Percentiles rank a stretch among this genome's conserved stretches.
These are phyloP conservation scores for Sarotherodon lohbergeri DNA, from an alignment of 2,113 vertebrate species.

Conservation along the genomic window DNA sequence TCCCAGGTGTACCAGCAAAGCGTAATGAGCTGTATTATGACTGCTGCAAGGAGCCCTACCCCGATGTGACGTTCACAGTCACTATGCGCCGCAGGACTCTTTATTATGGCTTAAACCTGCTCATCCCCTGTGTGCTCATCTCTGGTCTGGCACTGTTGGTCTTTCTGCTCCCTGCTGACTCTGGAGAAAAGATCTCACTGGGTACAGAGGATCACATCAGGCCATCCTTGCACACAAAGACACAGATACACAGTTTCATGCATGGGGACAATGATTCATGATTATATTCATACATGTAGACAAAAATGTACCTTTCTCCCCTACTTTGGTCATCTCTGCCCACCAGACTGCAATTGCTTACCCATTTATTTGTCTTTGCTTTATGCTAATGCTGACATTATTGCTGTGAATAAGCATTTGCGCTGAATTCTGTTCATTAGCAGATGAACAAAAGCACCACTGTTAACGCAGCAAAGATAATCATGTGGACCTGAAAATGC, in stretches of 20 bases:
- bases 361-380: slow-evolving; percentile 1
- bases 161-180: slow-evolving; percentile 87
- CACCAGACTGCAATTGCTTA: neutral
- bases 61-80: slow-evolving; percentile 87
- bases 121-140: slow-evolving; percentile 88
- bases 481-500: slow-evolving; percentile 20
- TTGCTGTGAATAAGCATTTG: slow-evolving; percentile 1
- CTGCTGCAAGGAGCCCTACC: slow-evolving; percentile 89
- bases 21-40: slow-evolving; percentile 88
- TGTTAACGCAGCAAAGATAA: slow-evolving; percentile 2
- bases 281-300: neutral
- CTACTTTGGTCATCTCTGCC: neutral
- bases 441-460: neutral
- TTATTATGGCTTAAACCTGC: slow-evolving; percentile 87
- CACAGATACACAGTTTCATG: neutral
- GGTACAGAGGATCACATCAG: slow-evolving; percentile 45
- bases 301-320: neutral
- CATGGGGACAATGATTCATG: neutral
- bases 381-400: slow-evolving; percentile 50
- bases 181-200: slow-evolving; percentile 85
- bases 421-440: neutral
- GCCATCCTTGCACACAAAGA: neutral
- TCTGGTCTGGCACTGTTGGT: slow-evolving; percentile 85
- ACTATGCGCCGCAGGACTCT: slow-evolving; percentile 85
- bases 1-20: slow-evolving; percentile 80